Base-by-base conservation (phyloP, 2,797 vertebrate species). In the Bryconaethiops microstoma region DNA sequence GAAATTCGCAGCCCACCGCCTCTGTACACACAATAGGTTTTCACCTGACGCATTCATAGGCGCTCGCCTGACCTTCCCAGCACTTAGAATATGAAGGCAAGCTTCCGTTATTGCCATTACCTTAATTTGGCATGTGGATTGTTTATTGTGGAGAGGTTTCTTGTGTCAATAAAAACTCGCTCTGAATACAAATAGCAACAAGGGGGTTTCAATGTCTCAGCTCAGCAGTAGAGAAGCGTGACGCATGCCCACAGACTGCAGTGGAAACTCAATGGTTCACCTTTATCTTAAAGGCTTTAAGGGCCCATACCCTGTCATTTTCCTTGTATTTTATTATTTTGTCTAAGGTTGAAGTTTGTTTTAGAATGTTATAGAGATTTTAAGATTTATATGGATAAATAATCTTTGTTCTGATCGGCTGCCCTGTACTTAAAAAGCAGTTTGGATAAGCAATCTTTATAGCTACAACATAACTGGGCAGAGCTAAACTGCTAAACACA, bases 11-110 rank as follows among this genome's bases (percentile, higher is more conserved):
- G 57, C 88, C 87, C 76, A 83, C 81, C 65, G 0, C 83, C 83
- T 83, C 69, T 42, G 73, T 79, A 78, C 78, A 78, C 74, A 80
- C 85, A 74, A 84, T 86, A 79, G 74, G 87, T 84, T 88, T 87
- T 87, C 82, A 81, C 76, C 80, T 83, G 80, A 88, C 79, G 77
- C 89, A 77, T 92, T 91, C 91, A 90, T 86, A 90, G 89, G 91
- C 87, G 86, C 82, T 50, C 52, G 83, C 85, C 79, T 91, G 92
- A 94, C 93, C 93, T 94, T 94, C 90, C 90, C 84, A 93, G 92
- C 92, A 93, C 93, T 94, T 93, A 94, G 88, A 92, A 91, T 93
- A 94, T 93, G 91, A 93, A 90, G 89, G 86, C 89, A 81, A 19
- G 76, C 82, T 85, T 86, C 82, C 74, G 83, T 91, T 91, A 88